A percentile compares a stretch with the other conserved stretches of the same genome.
phyloP scores from a whole-genome alignment of 1,140 invertebrate species.

The Meloidogyne chitwoodi region DNA sequence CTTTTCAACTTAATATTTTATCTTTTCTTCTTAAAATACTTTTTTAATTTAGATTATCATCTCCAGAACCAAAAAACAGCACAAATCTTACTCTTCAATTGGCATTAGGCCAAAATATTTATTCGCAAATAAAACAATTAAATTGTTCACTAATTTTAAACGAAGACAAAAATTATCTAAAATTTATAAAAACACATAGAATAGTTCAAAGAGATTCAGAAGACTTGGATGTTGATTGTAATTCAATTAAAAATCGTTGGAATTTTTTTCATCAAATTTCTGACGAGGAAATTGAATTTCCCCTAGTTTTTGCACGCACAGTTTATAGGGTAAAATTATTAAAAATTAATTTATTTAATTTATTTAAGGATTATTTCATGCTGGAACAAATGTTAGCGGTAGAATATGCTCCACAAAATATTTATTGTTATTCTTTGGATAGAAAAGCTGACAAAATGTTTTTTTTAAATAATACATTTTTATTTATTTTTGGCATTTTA shows the following conservation, averaged over 20 bases:
- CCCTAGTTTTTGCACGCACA: constrained; percentile 33
- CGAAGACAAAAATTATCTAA: neutral
- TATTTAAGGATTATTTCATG: constrained; percentile 39
- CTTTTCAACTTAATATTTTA: neutral
- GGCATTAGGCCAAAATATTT: neutral
- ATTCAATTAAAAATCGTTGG: constrained; percentile 18
- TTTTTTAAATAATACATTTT: no score
- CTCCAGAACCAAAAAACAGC: neutral
- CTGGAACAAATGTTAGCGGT: constrained; percentile 38
- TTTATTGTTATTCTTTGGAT: constrained; percentile 39
- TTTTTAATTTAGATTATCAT: neutral
- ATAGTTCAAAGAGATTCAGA: neutral
- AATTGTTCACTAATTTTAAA: neutral
- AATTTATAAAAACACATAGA: neutral
- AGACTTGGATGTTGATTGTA: constrained; percentile 7
- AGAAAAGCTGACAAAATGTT: constrained; percentile 21
- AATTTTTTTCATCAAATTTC: constrained; percentile 8
- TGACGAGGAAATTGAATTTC: constrained; percentile 24
- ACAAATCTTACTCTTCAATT: neutral
- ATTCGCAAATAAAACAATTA: neutral
- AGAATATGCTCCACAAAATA: constrained; percentile 35
- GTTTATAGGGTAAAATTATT: constrained; percentile 28
- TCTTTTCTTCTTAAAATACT: neutral
- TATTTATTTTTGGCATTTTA: no score
- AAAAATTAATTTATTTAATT: neutral